These are phyloP conservation scores for Julus scandinavius DNA, from an alignment of 2,888 invertebrate genomes.

Conservation along the genomic window DNA sequence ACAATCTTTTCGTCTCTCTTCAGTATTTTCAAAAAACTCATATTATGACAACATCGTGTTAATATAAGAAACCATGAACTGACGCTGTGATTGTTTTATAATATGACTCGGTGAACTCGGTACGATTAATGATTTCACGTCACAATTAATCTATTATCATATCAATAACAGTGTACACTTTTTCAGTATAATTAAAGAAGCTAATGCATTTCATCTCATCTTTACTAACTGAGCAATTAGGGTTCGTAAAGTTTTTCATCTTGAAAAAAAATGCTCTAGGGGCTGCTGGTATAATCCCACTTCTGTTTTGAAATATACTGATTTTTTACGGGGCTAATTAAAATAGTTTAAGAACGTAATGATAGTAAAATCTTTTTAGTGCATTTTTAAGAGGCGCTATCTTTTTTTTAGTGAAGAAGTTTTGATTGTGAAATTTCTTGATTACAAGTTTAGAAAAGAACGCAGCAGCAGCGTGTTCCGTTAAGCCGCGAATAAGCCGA, in stretches of 20 bases:
- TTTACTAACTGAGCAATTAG: not conserved
- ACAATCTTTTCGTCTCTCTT: too few relatives aligned
- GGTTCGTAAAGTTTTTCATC: not conserved
- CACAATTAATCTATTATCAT: conserved; percentile 39
- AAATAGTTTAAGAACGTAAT: not conserved
- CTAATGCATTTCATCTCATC: not conserved
- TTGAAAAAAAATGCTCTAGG: not conserved
- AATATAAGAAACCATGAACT: not conserved
- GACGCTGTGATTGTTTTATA: not conserved
- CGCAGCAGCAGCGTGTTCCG: too few relatives aligned
- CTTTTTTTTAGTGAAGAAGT: not conserved
- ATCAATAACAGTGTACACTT: not conserved
- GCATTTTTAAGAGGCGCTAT: not conserved
- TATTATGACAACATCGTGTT: not conserved
- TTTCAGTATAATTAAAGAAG: not conserved
- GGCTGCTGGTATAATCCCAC: not conserved
- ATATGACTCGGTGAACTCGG: not conserved
- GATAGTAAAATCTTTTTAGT: not conserved
- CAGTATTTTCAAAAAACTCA: not conserved
- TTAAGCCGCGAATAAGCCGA: too few relatives aligned
- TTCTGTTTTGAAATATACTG: not conserved
- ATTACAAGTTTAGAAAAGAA: too few relatives aligned
- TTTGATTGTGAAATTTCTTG: not conserved
- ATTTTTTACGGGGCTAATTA: not conserved
- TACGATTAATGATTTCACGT: not conserved